Evolutionary conservation across 2,113 vertebrate species (phyloP).

Genomic region (Ginglymostoma cirratum): DNA sequence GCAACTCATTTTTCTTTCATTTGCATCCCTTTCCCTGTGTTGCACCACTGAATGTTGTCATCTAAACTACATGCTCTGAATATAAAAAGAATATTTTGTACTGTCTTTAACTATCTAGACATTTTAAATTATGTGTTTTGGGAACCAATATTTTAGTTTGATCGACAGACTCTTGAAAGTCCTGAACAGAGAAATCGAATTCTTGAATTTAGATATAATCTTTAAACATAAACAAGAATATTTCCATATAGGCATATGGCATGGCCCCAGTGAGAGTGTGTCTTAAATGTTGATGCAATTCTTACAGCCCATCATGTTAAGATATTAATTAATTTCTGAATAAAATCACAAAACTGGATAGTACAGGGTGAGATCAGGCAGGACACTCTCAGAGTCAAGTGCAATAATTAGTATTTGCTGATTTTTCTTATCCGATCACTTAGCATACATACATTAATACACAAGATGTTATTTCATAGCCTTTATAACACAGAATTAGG

Average conservation of each 20-base stretch:
- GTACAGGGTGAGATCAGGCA: too few species aligned
- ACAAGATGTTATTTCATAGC: background rate
- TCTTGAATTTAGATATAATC: background rate
- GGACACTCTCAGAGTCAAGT: background rate
- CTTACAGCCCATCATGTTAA: background rate
- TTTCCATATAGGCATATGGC: background rate
- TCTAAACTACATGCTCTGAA: background rate
- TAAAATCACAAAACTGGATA: background rate
- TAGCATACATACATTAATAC: too few species aligned
- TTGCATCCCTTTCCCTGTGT: background rate
- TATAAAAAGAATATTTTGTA: background rate
- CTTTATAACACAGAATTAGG: background rate
- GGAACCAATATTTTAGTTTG: background rate
- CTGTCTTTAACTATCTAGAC: background rate
- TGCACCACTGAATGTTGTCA: background rate
- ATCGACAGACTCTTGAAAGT: background rate
- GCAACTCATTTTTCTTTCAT: background rate
- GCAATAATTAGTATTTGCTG: background rate
- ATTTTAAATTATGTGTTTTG: background rate
- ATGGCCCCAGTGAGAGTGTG: background rate
- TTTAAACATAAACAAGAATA: background rate
- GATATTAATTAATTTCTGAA: background rate
- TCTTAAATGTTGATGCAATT: background rate
- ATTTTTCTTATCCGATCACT: background rate
- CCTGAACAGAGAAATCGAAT: background rate